A percentile compares a stretch with the other conserved stretches of the same genome.
phyloP scores from a whole-genome alignment of 2,888 invertebrate genomes.

The Embidobia sp. region DNA sequence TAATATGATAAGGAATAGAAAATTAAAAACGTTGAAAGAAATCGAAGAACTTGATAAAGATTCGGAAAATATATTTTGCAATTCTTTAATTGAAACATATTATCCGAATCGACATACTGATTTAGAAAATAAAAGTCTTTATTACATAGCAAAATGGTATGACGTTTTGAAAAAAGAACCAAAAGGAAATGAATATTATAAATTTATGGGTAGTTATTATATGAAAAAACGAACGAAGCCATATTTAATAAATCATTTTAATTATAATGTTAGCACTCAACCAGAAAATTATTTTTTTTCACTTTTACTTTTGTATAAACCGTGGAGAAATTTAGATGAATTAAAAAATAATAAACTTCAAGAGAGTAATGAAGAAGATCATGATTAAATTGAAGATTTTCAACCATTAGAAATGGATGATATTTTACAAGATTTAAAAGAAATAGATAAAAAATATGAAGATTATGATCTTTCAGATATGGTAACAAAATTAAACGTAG shows the following conservation, averaged over 20 bases:
- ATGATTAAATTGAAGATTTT: not conserved
- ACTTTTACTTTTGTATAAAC: conserved; percentile 68
- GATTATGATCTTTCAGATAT: not conserved
- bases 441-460: conserved; percentile 2
- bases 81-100: not conserved
- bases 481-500: not conserved
- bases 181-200: not conserved
- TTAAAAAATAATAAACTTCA: no score
- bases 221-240: conserved; percentile 63
- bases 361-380: not conserved
- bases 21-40: no score
- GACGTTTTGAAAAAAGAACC: not conserved
- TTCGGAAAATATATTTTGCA: no score
- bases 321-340: conserved; percentile 67
- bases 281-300: conserved; percentile 70
- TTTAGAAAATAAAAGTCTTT: not conserved
- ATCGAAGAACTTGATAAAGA: no score
- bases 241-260: conserved; percentile 71
- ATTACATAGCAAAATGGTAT: conserved; percentile 3
- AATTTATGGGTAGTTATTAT: not conserved
- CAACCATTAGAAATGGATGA: no score
- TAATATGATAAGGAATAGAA: no score
- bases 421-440: not conserved
- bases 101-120: not conserved
- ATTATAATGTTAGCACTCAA: conserved; percentile 63